Evolutionary conservation across 1,140 invertebrate species (phyloP), one percentile per base, ranked within the genome.

Genomic region (Monochamus saltuarius): DNA sequence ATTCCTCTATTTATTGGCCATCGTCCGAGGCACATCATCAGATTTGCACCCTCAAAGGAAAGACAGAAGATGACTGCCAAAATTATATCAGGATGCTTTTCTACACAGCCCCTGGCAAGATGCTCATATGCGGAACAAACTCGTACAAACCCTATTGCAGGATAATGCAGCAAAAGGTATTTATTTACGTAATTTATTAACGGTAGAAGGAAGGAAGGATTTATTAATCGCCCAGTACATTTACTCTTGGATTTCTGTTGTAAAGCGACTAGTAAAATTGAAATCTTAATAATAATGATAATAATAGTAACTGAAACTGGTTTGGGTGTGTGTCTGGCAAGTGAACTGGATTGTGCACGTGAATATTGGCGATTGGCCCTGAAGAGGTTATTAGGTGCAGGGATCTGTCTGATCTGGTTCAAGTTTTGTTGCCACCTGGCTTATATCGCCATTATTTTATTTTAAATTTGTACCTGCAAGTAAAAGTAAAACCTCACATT

Each of bases 111-210:
- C 85, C 91, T 60, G 87, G 88, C 8, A 84, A 87, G 59, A 82
- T 95, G 19, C 81, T 95, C 51, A 87, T 98, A 42, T 99, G 97
- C 78, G 97, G 97, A 14, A 99, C 97, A 22, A 97, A 99, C 79
- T 94, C 95, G 6, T 98, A 91, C 80, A 97, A 95, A 73, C 96
- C 96, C 1, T 84, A 87, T 50, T 99, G 96, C 80, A 83, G 95
- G 51, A 83, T 89, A 67, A 95, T 95, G 72, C 71, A 75, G 14
- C 73, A 81, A 58, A 76, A 80, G 77, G 84, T 85, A 76, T 80
- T 29, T 29, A 29, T 29, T 29, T 29, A 3, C 22, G 2, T 29
- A 3, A 29, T 3, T 3, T 29, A 29, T 29, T 29, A 29, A 29
- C 22, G 6, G 22, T 29, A 29, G 22, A 29, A n/a, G n/a, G n/a